A percentile compares a stretch with the other conserved stretches of the same genome.
phyloP scores from a whole-genome alignment of 2,797 vertebrate genomes.

The Lateolabrax maculatus region DNA sequence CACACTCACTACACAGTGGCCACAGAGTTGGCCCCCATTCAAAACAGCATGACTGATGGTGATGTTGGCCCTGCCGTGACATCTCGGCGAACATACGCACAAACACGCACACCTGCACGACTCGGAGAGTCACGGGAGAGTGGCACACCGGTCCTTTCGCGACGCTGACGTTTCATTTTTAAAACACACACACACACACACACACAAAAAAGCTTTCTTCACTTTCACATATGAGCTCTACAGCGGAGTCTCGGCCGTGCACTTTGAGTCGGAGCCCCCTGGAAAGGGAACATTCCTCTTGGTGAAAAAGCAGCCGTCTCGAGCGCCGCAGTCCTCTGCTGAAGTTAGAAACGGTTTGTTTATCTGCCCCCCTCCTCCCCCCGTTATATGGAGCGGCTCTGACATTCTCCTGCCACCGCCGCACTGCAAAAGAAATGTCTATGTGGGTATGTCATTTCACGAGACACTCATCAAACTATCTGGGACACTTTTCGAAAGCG shows the following conservation, averaged over 20 bases:
- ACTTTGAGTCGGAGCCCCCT: constrained; percentile 45
- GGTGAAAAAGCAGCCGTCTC: constrained; percentile 68
- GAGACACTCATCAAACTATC: constrained; percentile 61
- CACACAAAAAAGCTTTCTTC: constrained; percentile 65
- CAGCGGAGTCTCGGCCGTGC: constrained; percentile 44
- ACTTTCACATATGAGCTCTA: constrained; percentile 55
- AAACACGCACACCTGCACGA: constrained; percentile 61
- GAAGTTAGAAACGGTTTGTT: constrained; percentile 77
- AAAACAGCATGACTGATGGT: constrained; percentile 76
- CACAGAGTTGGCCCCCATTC: constrained; percentile 70
- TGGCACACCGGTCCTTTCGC: constrained; percentile 57
- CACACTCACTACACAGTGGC: constrained; percentile 76
- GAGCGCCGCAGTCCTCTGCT: constrained; percentile 59
- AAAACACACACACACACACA: too few relatives aligned
- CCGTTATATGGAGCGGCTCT: constrained; percentile 48
- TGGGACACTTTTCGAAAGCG: constrained; percentile 26
- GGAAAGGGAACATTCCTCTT: constrained; percentile 77
- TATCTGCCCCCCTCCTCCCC: constrained; percentile 49
- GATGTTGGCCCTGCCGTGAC: constrained; percentile 64
- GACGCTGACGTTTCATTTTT: constrained; percentile 70
- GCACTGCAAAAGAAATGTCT: constrained; percentile 44
- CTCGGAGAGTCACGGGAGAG: constrained; percentile 45
- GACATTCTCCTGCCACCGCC: constrained; percentile 60
- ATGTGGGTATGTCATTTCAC: constrained; percentile 57
- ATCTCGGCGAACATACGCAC: constrained; percentile 41